Base-by-base conservation (phyloP, 2,113 vertebrate genomes). In the Psettodes erumei region DNA sequence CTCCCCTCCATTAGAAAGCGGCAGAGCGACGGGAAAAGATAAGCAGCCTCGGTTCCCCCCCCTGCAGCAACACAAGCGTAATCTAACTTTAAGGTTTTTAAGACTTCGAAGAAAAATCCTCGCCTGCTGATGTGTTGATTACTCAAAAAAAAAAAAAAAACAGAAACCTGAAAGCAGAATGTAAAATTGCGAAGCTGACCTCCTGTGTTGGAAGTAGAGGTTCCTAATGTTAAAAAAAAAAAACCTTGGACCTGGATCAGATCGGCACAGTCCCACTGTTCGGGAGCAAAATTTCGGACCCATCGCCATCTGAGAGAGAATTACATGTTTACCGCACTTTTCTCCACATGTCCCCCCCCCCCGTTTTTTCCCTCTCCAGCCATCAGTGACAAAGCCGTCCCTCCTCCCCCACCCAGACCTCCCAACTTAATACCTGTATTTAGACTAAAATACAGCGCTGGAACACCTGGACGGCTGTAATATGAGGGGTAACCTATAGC, bases 391-490 rank as follows among this genome's bases (percentile, higher is more conserved):
- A 67, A 50, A 61, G 51, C 66, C 23, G 4, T 38, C 8, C 79
- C 56, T 75, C 81, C 48, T 42, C 40, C 67, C 56, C 71, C 60
- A 27, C 56, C 72, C 71, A 6, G 45, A 71, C 79, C n/a, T 86
- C 66, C 59, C 32, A 54, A 27, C 55, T 10, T 86, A 85, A 88
- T 82, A 66, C 69, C 82, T 82, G 88, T 87, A 86, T 87, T 91
- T 89, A 88, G 76, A 87, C 71, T 56, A 75, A 82, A 81, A 78
- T 66, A 30, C 43, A n/a, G 66, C 59, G 7, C 56, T 11, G 12
- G 68, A 90, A 87, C 90, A 90, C 90, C 90, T 91, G 90, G 82
- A 54, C 21, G 51, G 33, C 76, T 51, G 67, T 86, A 74, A 85
- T 76, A 37, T 69, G 84, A 77, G 51, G 58, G 68, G 11, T 38